phyloP scores from a whole-genome alignment of 2,797 vertebrate species.

The Pangasius krempfi region DNA sequence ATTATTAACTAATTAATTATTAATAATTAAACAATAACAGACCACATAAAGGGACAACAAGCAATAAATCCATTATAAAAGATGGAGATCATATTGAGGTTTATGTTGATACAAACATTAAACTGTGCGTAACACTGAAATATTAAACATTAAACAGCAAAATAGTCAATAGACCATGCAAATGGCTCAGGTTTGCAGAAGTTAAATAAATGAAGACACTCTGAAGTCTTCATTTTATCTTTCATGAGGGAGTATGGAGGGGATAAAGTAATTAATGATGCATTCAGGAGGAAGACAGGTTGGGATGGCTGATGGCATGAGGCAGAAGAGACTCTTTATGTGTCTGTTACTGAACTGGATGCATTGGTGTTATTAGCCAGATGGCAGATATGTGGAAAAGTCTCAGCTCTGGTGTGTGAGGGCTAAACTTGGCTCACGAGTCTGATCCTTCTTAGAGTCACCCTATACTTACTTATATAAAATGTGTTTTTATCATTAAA shows the following conservation, averaged over 20 bases:
- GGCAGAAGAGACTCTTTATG: not conserved
- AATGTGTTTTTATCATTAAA: not conserved
- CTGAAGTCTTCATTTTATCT: not conserved
- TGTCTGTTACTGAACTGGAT: not conserved
- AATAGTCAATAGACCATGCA: slow-evolving; percentile 8
- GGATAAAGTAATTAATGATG: not conserved
- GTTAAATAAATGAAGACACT: slow-evolving; percentile 10
- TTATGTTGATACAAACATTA: not conserved
- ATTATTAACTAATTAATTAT: not conserved
- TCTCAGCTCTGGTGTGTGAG: not conserved
- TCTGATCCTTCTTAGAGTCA: not conserved
- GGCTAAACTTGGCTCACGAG: not conserved
- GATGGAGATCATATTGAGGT: not conserved
- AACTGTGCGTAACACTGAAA: not conserved
- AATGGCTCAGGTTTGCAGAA: slow-evolving; percentile 1
- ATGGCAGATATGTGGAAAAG: not conserved
- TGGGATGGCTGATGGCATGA: not conserved
- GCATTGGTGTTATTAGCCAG: not conserved
- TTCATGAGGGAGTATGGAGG: not conserved
- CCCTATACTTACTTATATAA: not conserved
- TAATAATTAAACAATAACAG: not conserved
- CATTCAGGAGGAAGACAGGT: not conserved
- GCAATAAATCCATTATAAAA: not conserved
- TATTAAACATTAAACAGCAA: not conserved
- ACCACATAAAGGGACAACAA: not conserved